phyloP scores from a whole-genome alignment of 35 echinoderm and acorn worm genomes.

The Anneissia japonica region DNA sequence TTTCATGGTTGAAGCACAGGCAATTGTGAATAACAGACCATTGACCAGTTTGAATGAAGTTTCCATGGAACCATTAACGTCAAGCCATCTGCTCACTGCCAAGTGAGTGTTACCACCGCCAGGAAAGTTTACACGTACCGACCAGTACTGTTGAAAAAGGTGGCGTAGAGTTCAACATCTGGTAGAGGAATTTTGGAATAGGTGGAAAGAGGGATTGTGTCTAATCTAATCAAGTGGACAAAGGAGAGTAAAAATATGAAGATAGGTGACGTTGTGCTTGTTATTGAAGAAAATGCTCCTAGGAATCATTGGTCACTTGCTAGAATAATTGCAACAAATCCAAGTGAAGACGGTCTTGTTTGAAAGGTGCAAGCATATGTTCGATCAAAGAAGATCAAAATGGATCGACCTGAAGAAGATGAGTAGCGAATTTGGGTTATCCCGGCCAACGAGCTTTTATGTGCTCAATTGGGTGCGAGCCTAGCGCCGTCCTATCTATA shows the following conservation, averaged over 20 bases:
- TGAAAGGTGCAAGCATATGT: background rate
- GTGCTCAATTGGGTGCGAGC: too few relatives aligned
- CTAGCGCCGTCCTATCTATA: too few relatives aligned
- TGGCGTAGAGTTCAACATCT: constrained; percentile 70
- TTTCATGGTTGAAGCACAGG: constrained; percentile 63
- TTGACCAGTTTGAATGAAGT: constrained; percentile 23
- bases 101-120: constrained; percentile 4
- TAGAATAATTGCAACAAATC: background rate
- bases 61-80: too few relatives aligned
- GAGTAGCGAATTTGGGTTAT: too few relatives aligned
- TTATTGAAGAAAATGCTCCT: constrained; percentile 14
- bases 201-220: constrained; percentile 56
- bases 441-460: too few relatives aligned
- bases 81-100: constrained; percentile 18
- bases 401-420: constrained; percentile 16
- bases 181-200: constrained; percentile 53
- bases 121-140: too few relatives aligned
- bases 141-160: constrained; percentile 36
- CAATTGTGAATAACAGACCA: constrained; percentile 55
- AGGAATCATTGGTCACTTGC: constrained; percentile 19
- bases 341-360: constrained; percentile 24
- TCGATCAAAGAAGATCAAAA: constrained; percentile 19
- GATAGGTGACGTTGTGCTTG: constrained; percentile 41
- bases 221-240: constrained; percentile 52
- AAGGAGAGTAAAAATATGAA: constrained; percentile 23